Percentiles rank a stretch among this genome's conserved stretches.
These are phyloP conservation scores for Camelus dromedarius DNA, from an alignment of 2,113 vertebrate species.

Conservation along the genomic window DNA sequence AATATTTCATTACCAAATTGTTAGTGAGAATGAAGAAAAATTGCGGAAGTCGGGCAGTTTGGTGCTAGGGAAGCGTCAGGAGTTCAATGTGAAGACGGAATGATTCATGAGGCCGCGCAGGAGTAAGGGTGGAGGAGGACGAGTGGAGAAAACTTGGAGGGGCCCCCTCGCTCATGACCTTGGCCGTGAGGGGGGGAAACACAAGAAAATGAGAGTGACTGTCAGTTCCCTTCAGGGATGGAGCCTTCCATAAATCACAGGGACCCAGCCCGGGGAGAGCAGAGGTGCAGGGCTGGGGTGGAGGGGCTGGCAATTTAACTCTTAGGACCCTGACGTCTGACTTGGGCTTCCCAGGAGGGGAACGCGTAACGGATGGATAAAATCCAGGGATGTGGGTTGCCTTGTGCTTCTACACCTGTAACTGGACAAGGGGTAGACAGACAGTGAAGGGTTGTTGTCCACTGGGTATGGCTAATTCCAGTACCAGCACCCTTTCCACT, in stretches of 20 bases:
- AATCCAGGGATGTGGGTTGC: background rate
- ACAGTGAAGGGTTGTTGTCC: constrained; percentile 65
- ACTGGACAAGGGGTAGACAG: constrained; percentile 65
- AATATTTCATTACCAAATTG: constrained; percentile 99
- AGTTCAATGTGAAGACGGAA: constrained; percentile 98
- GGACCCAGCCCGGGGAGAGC: constrained; percentile 81
- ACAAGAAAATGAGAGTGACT: constrained; percentile 95
- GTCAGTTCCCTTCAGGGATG: constrained; percentile 93
- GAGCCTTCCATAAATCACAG: constrained; percentile 94
- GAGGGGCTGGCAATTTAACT: constrained; percentile 84
- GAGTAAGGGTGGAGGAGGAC: constrained; percentile 91
- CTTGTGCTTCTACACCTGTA: constrained; percentile 64
- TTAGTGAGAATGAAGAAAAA: constrained; percentile 99
- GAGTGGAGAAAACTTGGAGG: constrained; percentile 90
- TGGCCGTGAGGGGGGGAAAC: constrained; percentile 87
- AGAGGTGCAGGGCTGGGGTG: constrained; percentile 58
- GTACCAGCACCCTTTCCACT: constrained; percentile 69
- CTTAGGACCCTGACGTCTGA: constrained; percentile 83
- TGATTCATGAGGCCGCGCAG: constrained; percentile 97
- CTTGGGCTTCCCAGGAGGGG: background rate
- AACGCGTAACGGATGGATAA: accelerated
- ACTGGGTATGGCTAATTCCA: constrained; percentile 65
- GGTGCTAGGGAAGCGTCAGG: constrained; percentile 94
- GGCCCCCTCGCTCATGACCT: constrained; percentile 95
- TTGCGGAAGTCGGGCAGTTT: constrained; percentile 96